Conservation (phyloP, 2,888 invertebrate species). For the Caenorhabditis wallacei region DNA sequence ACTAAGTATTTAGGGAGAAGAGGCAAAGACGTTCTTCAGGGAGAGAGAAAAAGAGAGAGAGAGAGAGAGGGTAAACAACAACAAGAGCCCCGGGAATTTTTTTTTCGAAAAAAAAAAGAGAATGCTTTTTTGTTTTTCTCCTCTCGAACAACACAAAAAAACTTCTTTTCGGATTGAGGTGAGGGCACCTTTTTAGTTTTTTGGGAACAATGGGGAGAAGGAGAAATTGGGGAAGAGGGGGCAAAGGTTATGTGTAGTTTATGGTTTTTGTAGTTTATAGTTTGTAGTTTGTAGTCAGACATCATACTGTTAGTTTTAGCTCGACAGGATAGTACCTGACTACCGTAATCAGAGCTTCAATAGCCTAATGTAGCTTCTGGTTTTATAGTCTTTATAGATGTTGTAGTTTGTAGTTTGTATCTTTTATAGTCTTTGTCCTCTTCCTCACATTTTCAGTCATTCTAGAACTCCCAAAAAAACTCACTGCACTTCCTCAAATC, state of each 20-base stretch:
- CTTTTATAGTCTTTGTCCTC: background rate
- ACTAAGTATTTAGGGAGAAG: conserved; percentile 39
- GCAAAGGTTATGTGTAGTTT: background rate
- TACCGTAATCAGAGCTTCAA: too few relatives aligned
- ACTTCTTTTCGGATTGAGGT: background rate
- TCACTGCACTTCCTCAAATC: conserved; percentile 61
- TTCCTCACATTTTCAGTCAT: background rate
- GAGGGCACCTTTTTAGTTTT: background rate
- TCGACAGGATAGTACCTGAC: too few relatives aligned
- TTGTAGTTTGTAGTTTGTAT: background rate
- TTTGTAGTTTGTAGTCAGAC: too few relatives aligned
- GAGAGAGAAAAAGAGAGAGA: background rate
- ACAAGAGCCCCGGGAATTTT: conserved; percentile 10
- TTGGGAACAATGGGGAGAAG: conserved; percentile 8
- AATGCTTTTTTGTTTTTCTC: conserved; percentile 2
- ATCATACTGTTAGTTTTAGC: too few relatives aligned
- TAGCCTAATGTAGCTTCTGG: too few relatives aligned
- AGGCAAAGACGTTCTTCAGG: conserved; percentile 30
- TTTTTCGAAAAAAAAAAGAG: background rate
- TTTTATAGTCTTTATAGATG: too few relatives aligned
- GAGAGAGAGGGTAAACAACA: background rate
- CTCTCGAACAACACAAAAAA: background rate
- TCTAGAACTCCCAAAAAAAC: too few relatives aligned
- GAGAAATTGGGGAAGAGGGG: background rate
- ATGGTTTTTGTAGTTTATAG: too few relatives aligned